Conservation (phyloP, 2,888 invertebrate genomes). For the Seira sanloemensis region DNA sequence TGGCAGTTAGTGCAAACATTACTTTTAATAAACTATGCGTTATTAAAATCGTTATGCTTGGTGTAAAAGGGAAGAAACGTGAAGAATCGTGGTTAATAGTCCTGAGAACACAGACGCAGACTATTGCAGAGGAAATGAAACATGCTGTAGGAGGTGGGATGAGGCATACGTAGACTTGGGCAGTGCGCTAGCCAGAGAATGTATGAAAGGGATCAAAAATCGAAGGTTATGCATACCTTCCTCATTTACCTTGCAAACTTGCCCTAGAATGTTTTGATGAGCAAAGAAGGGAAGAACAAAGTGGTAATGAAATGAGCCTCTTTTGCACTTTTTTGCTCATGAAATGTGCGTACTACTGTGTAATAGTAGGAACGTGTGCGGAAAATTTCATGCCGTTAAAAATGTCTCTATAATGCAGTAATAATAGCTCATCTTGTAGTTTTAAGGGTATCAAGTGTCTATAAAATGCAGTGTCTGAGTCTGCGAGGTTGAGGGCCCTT, state of each 20-base stretch:
- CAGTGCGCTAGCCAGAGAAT: slow-evolving; percentile 5
- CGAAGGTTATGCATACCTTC: slow-evolving; percentile 8
- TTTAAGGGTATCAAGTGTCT: background rate
- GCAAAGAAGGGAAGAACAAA: background rate
- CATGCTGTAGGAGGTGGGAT: slow-evolving; percentile 27
- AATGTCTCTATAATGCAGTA: background rate
- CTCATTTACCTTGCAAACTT: background rate
- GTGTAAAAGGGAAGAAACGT: slow-evolving; percentile 23
- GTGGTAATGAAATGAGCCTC: background rate
- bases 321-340: background rate
- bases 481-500: background rate
- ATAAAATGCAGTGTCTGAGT: background rate
- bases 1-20: no score
- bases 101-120: slow-evolving; percentile 48
- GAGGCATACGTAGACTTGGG: no score
- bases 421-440: background rate
- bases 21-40: background rate
- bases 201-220: slow-evolving; percentile 5
- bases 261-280: background rate
- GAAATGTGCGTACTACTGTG: background rate
- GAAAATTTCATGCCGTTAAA: background rate
- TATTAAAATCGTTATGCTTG: slow-evolving; percentile 34
- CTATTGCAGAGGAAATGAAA: slow-evolving; percentile 32
- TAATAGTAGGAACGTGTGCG: background rate
- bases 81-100: slow-evolving; percentile 24